Base-by-base conservation (phyloP, 2,113 vertebrate genomes). In the Athene cunicularia region DNA sequence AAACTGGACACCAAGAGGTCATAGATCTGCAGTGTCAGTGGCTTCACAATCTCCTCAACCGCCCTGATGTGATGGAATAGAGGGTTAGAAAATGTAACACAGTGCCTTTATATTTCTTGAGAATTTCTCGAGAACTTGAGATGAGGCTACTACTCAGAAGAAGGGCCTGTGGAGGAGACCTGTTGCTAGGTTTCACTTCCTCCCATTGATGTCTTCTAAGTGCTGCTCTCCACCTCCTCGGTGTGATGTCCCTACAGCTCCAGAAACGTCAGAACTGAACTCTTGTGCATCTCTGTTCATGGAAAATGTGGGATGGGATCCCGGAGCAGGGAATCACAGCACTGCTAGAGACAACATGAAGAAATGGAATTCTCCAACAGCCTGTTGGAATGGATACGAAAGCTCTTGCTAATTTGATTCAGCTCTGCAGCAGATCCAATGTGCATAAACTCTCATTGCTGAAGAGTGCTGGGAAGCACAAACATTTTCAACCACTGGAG, bases 321-420 rank as follows among this genome's bases (percentile, higher is more conserved):
- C 30, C 5, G 13, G 22, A 64, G 13, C 10, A 50, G 33, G 63
- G 52, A 81, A 80, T 32, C 11, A 33, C 15, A 45, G 8, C 24
- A 19, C 23, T 43, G 15, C 39, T 32, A 56, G 43, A 58, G 22
- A 27, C 23, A 84, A 24, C 20, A 6, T 47, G 64, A 28, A 50
- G 60, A 52, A 75, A 22, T 12, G n/a, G n/a, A n/a, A n/a, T n/a
- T n/a, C n/a, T n/a, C n/a, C n/a, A n/a, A 47, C 47, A 49, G 21
- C 33, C 6, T 39, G 9, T 0, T 72, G 66, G n/a, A 32, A 28
- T 9, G 17, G 55, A 11, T 1, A 5, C 0, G 49, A 63, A 14
- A 68, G 30, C 20, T 86, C 26, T 27, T 33, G 27, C 27, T 80
- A 41, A 5, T 43, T 18, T 28, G 9, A 26, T 19, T n/a, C 45